Evolutionary conservation across 2,797 vertebrate species (phyloP), one percentile per base, ranked within the genome.

Genomic region (Urosaurus nigricauda): DNA sequence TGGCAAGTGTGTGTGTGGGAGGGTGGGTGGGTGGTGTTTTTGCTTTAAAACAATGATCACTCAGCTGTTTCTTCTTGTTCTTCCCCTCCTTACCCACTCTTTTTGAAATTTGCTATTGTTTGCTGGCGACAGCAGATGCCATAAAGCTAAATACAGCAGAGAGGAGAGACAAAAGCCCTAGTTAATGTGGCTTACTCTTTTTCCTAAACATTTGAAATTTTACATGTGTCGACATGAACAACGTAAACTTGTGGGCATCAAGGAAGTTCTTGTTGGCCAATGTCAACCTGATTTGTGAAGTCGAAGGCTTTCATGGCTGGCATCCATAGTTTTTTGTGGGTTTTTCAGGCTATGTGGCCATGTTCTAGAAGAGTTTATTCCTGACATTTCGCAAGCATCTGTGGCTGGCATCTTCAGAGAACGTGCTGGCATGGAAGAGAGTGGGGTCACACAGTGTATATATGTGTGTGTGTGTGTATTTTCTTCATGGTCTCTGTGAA

Each of bases 91-190:
- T 43, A 37, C 40, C n/a, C 63, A 56, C 32, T 53, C 60, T 68
- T 35, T 65, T 37, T 37, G 58, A 51, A 85, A 75, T 85, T 60
- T 65, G 7, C 88, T 86, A 96, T 96, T 96, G 95, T 96, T 95
- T 94, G 92, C 90, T 91, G 92, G 92, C 92, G 94, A 94, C 91
- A 92, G 93, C 94, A 96, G 95, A 96, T 96, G 95, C 93, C 93
- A 93, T 93, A 95, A 93, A 93, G 87, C 94, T 93, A 93, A 92
- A 94, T 65, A 93, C 70, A 94, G 94, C 92, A 26, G 7, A 88
- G 12, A 89, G 92, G 47, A 51, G 17, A 56, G 29, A 95, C 93
- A 94, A 93, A 87, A 93, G 93, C 94, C 83, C 90, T 87, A 86
- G 94, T 93, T 94, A 93, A 96, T 89, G 58, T 32, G 6, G 35